Evolutionary conservation across 2,113 vertebrate species (phyloP), one percentile per base, ranked within the genome.

Genomic region (Gorilla gorilla): DNA sequence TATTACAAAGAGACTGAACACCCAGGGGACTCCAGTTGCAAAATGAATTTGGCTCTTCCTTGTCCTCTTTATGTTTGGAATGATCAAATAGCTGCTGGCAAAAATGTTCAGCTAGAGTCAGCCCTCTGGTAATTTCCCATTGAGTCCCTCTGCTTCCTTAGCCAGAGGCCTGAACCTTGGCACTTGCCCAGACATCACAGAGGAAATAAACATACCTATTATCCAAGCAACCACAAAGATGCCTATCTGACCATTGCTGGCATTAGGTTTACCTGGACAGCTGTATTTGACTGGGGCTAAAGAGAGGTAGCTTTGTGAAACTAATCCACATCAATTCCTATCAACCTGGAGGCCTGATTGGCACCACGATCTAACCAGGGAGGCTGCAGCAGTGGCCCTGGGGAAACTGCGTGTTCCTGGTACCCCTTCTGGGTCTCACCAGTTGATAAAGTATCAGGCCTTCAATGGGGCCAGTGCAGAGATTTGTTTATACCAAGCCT

Each of bases 1-100:
- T 55, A 93, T 97, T 96, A 96, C 92, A 93, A 92, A 89, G 96
- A 95, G 57, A 73, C 59, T 50, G 48, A 92, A 95, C 75, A 97
- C 95, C 64, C 57, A 57, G 88, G 80, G 83, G 97, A 94, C 90
- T 96, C 87, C 38, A 92, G 52, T 75, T 87, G 87, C 92, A 96
- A 95, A 97, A 73, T 57, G 64, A 94, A 96, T 85, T 96, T 96
- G 95, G 92, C 92, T 93, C 75, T 82, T 45, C 20, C 79, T 35
- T 20, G 18, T 43, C 68, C 61, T 80, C 43, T 94, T 90, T 90
- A 20, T 80, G 38, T 94, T 92, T 95, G 87, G 76, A 66, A 92
- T 40, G 72, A 80, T 82, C 61, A 82, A 86, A 27, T 80, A 72
- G 76, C 88, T 93, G 9, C 52, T 92, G n/a, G 80, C 45, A 73